Percentiles rank a stretch among this genome's conserved stretches.
phyloP scores from a whole-genome alignment of 2,113 vertebrate genomes.

The Spea bombifrons region DNA sequence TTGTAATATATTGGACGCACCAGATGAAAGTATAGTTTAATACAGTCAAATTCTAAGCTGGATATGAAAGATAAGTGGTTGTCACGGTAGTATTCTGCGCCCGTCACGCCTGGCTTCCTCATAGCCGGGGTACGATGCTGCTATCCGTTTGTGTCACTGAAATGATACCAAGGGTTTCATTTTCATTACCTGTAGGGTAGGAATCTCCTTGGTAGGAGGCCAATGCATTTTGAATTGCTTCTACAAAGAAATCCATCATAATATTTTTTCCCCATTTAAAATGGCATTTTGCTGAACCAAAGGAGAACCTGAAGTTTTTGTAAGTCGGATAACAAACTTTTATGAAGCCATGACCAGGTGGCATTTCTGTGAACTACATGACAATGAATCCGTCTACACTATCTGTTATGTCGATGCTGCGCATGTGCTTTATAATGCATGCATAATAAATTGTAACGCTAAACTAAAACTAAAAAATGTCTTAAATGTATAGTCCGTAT shows the following conservation, averaged over 20 bases:
- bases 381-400: too few relatives aligned
- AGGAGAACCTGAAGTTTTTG: neutral
- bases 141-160: constrained; percentile 21
- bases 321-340: neutral
- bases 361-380: too few relatives aligned
- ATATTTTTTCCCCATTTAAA: constrained; percentile 3
- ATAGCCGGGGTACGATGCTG: constrained; percentile 27
- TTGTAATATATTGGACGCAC: constrained; percentile 24
- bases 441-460: too few relatives aligned
- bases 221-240: constrained; percentile 18
- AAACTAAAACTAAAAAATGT: too few relatives aligned
- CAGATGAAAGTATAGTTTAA: constrained; percentile 13
- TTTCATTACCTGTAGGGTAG: constrained; percentile 34
- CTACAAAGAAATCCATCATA: constrained; percentile 16
- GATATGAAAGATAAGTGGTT: constrained; percentile 37
- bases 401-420: too few relatives aligned
- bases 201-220: constrained; percentile 19
- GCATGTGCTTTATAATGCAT: too few relatives aligned
- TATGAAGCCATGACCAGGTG: neutral
- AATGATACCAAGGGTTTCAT: constrained; percentile 29
- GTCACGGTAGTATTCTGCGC: constrained; percentile 28
- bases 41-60: constrained; percentile 18
- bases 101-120: constrained; percentile 26
- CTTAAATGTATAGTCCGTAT: too few relatives aligned
- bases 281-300: neutral